phyloP scores from a whole-genome alignment of 2,113 vertebrate species.

The Damaliscus lunatus region DNA sequence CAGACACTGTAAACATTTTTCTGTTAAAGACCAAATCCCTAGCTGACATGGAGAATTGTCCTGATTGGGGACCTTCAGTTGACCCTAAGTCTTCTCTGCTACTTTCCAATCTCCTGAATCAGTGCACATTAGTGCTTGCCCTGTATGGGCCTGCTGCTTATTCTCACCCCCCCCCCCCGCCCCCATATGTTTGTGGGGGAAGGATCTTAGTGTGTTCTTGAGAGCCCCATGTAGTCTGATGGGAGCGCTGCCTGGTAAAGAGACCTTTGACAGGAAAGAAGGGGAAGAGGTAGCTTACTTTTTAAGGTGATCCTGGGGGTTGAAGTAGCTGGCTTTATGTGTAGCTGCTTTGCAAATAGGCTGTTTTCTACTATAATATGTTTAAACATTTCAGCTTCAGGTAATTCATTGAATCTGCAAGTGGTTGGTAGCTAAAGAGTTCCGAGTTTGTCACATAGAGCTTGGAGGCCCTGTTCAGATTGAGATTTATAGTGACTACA shows the following conservation, averaged over 20 bases:
- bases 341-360: not conserved
- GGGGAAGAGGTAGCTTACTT: not conserved
- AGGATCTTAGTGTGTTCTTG: not conserved
- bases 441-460: not conserved
- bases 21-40: not conserved
- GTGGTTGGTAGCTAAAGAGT: not conserved
- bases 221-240: not conserved
- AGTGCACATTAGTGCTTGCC: too few species aligned
- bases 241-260: not conserved
- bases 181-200: not conserved
- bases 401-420: not conserved
- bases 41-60: not conserved
- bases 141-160: not conserved
- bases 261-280: not conserved
- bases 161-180: not conserved
- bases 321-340: not conserved
- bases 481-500: not conserved
- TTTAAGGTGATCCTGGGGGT: not conserved
- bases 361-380: not conserved
- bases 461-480: not conserved
- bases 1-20: not conserved
- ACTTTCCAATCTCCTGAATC: not conserved
- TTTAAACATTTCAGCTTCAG: not conserved
- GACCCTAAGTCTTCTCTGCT: not conserved
- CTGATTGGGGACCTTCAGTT: not conserved